phyloP scores from a whole-genome alignment of 2,113 vertebrate species.

The Coptodon bakossiorum region DNA sequence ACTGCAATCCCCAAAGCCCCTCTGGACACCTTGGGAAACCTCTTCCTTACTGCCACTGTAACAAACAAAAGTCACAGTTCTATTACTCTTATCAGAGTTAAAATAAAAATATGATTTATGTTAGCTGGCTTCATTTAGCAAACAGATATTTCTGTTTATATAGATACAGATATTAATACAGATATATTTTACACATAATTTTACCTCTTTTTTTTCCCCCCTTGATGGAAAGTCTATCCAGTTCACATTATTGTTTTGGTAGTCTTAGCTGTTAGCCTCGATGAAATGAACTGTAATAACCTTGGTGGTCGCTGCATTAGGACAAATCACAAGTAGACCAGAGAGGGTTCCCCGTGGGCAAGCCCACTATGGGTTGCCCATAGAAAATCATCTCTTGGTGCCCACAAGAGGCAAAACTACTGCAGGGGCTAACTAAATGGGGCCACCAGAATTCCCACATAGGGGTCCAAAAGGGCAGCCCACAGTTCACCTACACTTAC shows the following conservation, averaged over 20 bases:
- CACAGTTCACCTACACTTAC: background rate
- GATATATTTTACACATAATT: no score
- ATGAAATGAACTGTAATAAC: background rate
- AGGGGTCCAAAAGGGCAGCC: rapidly evolving
- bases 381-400: background rate
- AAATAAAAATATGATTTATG: no score
- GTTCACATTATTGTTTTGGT: background rate
- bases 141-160: no score
- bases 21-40: no score
- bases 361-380: background rate
- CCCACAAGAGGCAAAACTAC: background rate
- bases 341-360: background rate
- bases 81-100: no score
- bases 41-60: no score
- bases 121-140: no score
- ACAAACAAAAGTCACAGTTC: no score
- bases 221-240: no score
- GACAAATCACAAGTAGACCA: background rate
- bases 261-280: rapidly evolving
- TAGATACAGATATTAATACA: no score
- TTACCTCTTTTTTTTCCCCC: no score
- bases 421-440: rapidly evolving
- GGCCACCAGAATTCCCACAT: background rate
- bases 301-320: background rate
- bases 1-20: no score